A percentile compares a stretch with the other conserved stretches of the same genome.
phyloP scores from a whole-genome alignment of 2,888 invertebrate genomes.

The Hirtodrosophila histrioides region DNA sequence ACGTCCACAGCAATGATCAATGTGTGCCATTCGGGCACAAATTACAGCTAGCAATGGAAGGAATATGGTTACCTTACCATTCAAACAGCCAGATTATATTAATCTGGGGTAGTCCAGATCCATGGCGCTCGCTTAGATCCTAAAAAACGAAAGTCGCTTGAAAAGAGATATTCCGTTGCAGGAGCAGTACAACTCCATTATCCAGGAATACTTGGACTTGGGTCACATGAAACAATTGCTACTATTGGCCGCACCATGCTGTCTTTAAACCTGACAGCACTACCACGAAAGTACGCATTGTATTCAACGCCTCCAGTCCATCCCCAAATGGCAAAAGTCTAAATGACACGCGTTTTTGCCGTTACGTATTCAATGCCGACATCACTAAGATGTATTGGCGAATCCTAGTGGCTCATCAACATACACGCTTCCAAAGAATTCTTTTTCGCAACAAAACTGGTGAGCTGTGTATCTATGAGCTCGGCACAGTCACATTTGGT shows the following conservation, averaged over 20 bases:
- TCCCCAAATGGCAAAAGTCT: neutral
- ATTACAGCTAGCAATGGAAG: no score
- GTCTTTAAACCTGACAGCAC: neutral
- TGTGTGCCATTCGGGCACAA: no score
- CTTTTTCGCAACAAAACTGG: neutral
- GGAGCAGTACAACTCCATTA: neutral
- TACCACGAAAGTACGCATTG: neutral
- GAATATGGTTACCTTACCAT: neutral
- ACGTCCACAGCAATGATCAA: no score
- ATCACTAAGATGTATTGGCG: constrained; percentile 13
- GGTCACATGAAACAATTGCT: neutral
- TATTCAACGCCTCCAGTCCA: neutral
- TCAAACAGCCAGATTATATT: neutral
- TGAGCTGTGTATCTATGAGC: constrained; percentile 4
- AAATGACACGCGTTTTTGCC: constrained; percentile 1
- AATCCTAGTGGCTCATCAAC: neutral
- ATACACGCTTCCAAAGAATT: constrained; percentile 1
- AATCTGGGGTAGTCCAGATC: neutral
- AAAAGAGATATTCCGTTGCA: neutral
- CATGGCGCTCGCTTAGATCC: neutral
- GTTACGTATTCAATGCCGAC: constrained; percentile 1
- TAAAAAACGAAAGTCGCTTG: neutral
- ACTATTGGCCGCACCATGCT: neutral
- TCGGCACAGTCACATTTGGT: constrained; percentile 10
- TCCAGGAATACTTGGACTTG: neutral